Conservation (phyloP, 2,888 invertebrate genomes). For the Toxonevra muliebris region DNA sequence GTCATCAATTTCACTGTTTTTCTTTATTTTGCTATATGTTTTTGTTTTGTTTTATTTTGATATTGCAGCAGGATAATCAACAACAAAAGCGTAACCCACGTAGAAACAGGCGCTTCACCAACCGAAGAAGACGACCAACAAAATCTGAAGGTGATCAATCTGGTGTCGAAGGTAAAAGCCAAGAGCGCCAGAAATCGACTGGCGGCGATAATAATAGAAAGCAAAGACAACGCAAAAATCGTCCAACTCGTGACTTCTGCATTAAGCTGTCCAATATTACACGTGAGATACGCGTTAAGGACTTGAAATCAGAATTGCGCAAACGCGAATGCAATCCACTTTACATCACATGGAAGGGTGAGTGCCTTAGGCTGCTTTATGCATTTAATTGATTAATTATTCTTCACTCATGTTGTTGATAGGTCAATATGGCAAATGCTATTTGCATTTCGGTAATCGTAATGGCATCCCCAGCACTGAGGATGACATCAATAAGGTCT, state of each 20-base stretch:
- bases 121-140: constrained; percentile 58
- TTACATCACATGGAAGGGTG: constrained; percentile 78
- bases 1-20: background rate
- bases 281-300: constrained; percentile 75
- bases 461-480: constrained; percentile 64
- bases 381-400: background rate
- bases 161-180: constrained; percentile 58
- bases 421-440: constrained; percentile 76
- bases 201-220: constrained; percentile 40
- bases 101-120: constrained; percentile 54
- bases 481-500: constrained; percentile 60
- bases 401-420: constrained; percentile 44
- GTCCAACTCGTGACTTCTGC: constrained; percentile 58
- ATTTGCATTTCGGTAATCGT: constrained; percentile 78
- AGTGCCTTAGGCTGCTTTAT: constrained; percentile 10
- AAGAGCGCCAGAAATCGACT: constrained; percentile 55
- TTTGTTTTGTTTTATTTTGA: constrained; percentile 21
- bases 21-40: background rate
- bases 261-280: constrained; percentile 77
- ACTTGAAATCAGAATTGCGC: constrained; percentile 76
- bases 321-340: constrained; percentile 80
- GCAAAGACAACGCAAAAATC: constrained; percentile 49
- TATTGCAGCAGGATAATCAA: constrained; percentile 29
- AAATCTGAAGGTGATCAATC: constrained; percentile 64
- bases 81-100: constrained; percentile 53